phyloP scores from a whole-genome alignment of 2,888 invertebrate species.

The Agriopis aurantiaria region DNA sequence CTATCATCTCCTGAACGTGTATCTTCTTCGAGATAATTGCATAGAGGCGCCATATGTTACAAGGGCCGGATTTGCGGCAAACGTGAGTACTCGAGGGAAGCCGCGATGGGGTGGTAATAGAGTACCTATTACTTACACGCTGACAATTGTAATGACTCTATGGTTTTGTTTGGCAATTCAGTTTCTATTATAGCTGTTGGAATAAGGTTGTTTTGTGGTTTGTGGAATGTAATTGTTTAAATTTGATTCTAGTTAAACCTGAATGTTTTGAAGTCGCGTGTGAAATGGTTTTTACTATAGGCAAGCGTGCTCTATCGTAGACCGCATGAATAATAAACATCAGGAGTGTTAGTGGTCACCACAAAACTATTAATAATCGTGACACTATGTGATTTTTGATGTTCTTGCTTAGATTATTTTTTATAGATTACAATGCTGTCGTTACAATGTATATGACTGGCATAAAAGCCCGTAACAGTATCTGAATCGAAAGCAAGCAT shows the following conservation, averaged over 20 bases:
- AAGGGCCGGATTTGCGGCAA: constrained; percentile 30
- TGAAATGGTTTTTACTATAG: too few relatives aligned
- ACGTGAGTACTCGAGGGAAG: constrained; percentile 31
- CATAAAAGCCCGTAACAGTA: too few relatives aligned
- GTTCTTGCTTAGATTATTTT: too few relatives aligned
- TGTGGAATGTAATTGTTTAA: background rate
- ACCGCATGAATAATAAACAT: too few relatives aligned
- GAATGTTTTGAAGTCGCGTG: too few relatives aligned
- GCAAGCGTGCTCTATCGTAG: too few relatives aligned
- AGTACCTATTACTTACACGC: constrained; percentile 33
- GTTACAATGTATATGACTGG: background rate
- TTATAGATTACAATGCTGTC: too few relatives aligned
- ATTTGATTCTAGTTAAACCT: background rate
- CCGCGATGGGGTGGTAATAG: constrained; percentile 28
- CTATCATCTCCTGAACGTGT: background rate
- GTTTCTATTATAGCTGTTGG: constrained; percentile 15
- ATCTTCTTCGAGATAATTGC: constrained; percentile 35
- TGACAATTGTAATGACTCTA: constrained; percentile 32
- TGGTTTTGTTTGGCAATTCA: constrained; percentile 30
- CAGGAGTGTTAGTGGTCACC: too few relatives aligned
- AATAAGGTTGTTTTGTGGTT: constrained; percentile 3
- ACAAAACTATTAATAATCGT: background rate
- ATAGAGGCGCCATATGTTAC: constrained; percentile 31
- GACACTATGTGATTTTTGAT: background rate
- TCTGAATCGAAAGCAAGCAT: too few relatives aligned